Base-by-base conservation (phyloP, 1,140 invertebrate genomes). In the Nephila pilipes region DNA sequence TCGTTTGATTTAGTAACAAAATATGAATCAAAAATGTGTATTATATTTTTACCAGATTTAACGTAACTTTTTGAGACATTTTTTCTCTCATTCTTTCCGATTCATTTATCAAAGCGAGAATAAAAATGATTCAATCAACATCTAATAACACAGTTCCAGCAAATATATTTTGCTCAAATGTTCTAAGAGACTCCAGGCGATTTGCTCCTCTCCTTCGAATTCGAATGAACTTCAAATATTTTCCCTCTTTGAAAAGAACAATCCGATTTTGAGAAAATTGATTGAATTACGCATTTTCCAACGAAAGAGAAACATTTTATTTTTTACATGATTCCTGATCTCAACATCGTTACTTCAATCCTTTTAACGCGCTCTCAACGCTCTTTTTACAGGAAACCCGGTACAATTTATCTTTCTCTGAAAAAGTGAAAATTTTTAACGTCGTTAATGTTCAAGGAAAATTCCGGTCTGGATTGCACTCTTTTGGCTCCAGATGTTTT, bases 231-330 rank as follows among this genome's bases (percentile, higher is more conserved):
- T 32, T 75, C 29, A 29, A 75, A 36, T 32, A 75, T 36, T 75
- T 75, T 36, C 29, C 32, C 69, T 18, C 12, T 20, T 75, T 6
- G 69, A 75, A 75, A 75, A 75, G 29, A 75, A 36, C 69, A 75
- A 32, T 75, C 69, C 16, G 29, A 75, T 75, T 75, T 75, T 32
- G 1, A 5, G 69, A 36, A 75, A 75, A 75, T 36, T 75, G 25
- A 75, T 75, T 36, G 69, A 75, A 75, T 75, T 75, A 75, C 69
- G 29, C 18, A 16, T 75, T 75, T 36, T 75, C 16, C 69, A 18
- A 18, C 69, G 29, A 36, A 75, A 75, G 29, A 20, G 69, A 36
- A 75, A 36, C 18, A 32, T 75, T 75, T 75, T 18, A 36, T 32
- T 75, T 32, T 75, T 75, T 36, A 29, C 69, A 60, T 60, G 29